phyloP scores from a whole-genome alignment of 2,797 vertebrate genomes.

The Enteromius thamalakanensis region DNA sequence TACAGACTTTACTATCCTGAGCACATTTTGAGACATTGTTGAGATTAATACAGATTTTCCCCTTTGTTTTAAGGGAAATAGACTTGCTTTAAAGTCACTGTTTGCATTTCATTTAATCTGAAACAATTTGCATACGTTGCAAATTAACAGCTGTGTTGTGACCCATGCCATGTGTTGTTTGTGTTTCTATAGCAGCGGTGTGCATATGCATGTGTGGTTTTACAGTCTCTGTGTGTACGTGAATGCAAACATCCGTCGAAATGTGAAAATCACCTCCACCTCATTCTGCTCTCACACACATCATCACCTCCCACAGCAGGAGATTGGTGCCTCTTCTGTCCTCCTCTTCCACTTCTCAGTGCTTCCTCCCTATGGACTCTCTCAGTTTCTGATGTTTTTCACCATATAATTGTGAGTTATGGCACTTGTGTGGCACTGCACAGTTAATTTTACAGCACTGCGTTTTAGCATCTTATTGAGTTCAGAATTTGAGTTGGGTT shows the following conservation, averaged over 20 bases:
- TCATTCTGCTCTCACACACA: slow-evolving; percentile 6
- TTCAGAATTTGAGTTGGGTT: background rate
- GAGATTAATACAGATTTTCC: background rate
- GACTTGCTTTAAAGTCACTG: background rate
- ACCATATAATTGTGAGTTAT: slow-evolving; percentile 33
- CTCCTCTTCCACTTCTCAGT: slow-evolving; percentile 12
- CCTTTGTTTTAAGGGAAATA: background rate
- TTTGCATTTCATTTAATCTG: background rate
- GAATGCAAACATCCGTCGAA: slow-evolving; percentile 20
- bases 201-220: slow-evolving; percentile 9
- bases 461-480: background rate
- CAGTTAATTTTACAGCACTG: background rate
- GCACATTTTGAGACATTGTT: background rate
- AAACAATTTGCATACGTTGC: background rate
- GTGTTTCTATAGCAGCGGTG: background rate
- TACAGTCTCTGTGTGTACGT: slow-evolving; percentile 14
- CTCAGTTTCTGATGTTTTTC: slow-evolving; percentile 18
- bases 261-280: slow-evolving; percentile 42
- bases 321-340: slow-evolving; percentile 45
- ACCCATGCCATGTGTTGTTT: background rate
- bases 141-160: background rate
- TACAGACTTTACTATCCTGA: background rate
- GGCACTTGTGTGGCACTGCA: background rate
- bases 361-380: slow-evolving; percentile 23
- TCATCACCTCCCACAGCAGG: slow-evolving; percentile 34